Percentiles rank a stretch among this genome's conserved stretches.
These are phyloP conservation scores for Lycaena phlaeas DNA, from an alignment of 2,888 invertebrate genomes.

Conservation along the genomic window DNA sequence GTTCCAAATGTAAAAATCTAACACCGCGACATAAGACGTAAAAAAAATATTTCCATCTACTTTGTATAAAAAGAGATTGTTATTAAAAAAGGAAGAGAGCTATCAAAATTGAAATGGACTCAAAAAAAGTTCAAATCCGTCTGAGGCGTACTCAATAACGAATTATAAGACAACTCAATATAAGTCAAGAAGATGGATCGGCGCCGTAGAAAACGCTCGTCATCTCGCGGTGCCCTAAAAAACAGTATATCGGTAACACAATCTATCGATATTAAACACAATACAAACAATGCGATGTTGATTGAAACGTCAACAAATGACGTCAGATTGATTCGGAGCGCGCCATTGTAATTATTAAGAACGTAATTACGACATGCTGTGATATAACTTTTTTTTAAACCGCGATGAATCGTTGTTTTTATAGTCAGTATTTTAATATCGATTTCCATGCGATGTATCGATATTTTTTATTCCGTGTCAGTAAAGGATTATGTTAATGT, in stretches of 20 bases:
- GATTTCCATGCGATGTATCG: slow-evolving; percentile 40
- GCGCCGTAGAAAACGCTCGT: slow-evolving; percentile 32
- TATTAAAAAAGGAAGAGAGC: slow-evolving; percentile 3
- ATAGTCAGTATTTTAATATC: slow-evolving; percentile 41
- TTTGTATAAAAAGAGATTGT: neutral
- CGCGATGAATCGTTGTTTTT: slow-evolving; percentile 59
- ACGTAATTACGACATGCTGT: slow-evolving; percentile 65
- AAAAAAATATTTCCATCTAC: neutral
- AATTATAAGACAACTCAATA: slow-evolving; percentile 50
- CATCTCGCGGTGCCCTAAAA: slow-evolving; percentile 26
- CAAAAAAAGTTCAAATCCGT: too few relatives aligned
- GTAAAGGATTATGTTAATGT: slow-evolving; percentile 16
- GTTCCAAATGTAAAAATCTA: neutral
- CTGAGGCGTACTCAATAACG: slow-evolving; percentile 42
- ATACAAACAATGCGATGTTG: slow-evolving; percentile 69
- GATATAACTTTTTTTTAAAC: slow-evolving; percentile 57
- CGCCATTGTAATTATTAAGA: slow-evolving; percentile 63
- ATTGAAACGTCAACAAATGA: slow-evolving; percentile 70
- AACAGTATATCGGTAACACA: slow-evolving; percentile 68
- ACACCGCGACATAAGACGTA: neutral
- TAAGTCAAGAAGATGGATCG: slow-evolving; percentile 20
- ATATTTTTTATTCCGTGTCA: slow-evolving; percentile 16
- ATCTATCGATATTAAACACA: slow-evolving; percentile 67
- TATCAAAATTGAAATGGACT: slow-evolving; percentile 16
- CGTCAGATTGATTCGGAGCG: slow-evolving; percentile 60